phyloP scores from a whole-genome alignment of 2,797 vertebrate species.

The Ispidina picta region DNA sequence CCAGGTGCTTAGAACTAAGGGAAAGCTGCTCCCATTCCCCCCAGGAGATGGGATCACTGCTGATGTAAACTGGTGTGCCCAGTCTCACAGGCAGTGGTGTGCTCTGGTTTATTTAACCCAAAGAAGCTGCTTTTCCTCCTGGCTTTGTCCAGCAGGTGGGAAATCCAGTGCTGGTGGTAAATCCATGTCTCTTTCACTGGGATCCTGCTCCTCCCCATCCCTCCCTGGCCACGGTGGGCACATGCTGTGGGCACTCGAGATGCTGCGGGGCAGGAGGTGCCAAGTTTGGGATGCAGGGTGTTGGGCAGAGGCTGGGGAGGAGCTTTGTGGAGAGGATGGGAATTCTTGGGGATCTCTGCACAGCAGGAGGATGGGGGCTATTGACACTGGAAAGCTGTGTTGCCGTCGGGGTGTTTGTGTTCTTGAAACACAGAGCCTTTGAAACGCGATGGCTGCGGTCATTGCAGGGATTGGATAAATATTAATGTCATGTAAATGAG shows the following conservation, averaged over 20 bases:
- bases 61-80: accelerated
- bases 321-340: background rate
- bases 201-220: background rate
- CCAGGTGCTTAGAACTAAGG: background rate
- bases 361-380: background rate
- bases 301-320: background rate
- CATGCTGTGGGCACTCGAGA: background rate
- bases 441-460: background rate
- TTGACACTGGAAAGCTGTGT: background rate
- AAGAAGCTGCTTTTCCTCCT: background rate
- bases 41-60: background rate
- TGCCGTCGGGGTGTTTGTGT: background rate
- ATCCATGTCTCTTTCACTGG: background rate
- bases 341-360: background rate
- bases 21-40: background rate
- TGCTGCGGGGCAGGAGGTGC: background rate
- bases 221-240: background rate
- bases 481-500: constrained; percentile 9
- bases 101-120: background rate
- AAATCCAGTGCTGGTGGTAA: background rate
- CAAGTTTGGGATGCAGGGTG: background rate
- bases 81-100: background rate
- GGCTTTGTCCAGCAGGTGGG: background rate
- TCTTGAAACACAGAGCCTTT: constrained; percentile 27
- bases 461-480: background rate